Conservation (phyloP, 2,888 invertebrate species). For the Drosophila algonquin region DNA sequence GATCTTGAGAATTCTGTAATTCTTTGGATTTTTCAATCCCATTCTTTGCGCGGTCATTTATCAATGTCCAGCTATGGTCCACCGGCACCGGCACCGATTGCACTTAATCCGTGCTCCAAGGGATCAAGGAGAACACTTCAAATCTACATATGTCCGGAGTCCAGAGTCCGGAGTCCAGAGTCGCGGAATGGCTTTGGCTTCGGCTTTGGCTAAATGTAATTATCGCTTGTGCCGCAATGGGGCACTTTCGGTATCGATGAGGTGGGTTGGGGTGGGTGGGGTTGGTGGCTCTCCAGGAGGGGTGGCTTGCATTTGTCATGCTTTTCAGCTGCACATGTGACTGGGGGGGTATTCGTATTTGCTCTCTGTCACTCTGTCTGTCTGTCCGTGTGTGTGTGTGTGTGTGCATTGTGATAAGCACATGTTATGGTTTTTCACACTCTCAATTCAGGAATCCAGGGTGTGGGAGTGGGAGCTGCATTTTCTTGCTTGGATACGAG, state of each 20-base stretch:
- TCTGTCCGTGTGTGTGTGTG: neutral
- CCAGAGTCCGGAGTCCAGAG: too few relatives aligned
- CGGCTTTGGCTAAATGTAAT: slow-evolving; percentile 56
- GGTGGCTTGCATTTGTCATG: slow-evolving; percentile 74
- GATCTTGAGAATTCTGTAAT: slow-evolving; percentile 59
- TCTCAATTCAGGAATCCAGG: slow-evolving; percentile 24
- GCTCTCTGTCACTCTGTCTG: neutral
- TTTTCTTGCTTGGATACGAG: slow-evolving; percentile 37
- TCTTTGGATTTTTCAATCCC: slow-evolving; percentile 55
- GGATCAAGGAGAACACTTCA: slow-evolving; percentile 75
- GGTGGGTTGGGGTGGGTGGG: slow-evolving; percentile 20
- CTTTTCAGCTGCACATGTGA: slow-evolving; percentile 66
- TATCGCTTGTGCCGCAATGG: slow-evolving; percentile 71
- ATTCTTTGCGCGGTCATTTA: slow-evolving; percentile 63
- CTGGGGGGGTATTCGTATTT: too few relatives aligned
- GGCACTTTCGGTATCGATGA: slow-evolving; percentile 70
- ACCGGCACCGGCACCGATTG: slow-evolving; percentile 39
- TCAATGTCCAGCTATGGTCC: slow-evolving; percentile 57
- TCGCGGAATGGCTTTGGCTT: slow-evolving; percentile 10
- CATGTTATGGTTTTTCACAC: slow-evolving; percentile 77
- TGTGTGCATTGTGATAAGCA: slow-evolving; percentile 71
- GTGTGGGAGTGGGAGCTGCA: slow-evolving; percentile 1
- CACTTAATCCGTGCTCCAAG: slow-evolving; percentile 70
- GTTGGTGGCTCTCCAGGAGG: slow-evolving; percentile 18
- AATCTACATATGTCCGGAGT: slow-evolving; percentile 49